Conservation (phyloP, 2,797 vertebrate genomes). For the Neosalanx taihuensis region DNA sequence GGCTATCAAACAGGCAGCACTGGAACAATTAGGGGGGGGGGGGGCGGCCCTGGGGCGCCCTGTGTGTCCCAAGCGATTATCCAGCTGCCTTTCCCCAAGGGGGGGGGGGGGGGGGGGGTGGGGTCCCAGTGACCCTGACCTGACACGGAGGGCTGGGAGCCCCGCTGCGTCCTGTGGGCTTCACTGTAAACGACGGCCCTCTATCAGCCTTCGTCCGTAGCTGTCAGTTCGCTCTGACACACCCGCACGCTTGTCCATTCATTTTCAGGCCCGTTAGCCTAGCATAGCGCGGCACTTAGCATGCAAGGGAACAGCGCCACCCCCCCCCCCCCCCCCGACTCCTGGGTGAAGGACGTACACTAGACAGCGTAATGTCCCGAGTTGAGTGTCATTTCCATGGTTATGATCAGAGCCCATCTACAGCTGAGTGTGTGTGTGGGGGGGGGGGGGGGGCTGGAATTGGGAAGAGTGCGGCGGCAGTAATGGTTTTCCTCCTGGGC, state of each 20-base stretch:
- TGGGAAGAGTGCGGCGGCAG: conserved; percentile 27
- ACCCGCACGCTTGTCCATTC: conserved; percentile 49
- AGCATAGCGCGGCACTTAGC: conserved; percentile 37
- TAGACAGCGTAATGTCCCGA: conserved; percentile 48
- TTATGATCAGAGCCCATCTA: conserved; percentile 54
- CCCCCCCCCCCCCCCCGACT: not conserved
- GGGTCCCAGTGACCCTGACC: conserved; percentile 54
- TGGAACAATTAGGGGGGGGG: conserved; percentile 47
- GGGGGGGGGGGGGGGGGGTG: conserved; percentile 57
- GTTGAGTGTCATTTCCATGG: conserved; percentile 48
- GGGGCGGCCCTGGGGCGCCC: conserved; percentile 17
- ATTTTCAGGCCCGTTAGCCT: conserved; percentile 24
- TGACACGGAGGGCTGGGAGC: conserved; percentile 16
- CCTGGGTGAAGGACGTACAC: conserved; percentile 48
- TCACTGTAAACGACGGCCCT: conserved; percentile 61
- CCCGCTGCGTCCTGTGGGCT: conserved; percentile 61
- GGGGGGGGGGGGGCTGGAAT: conserved; percentile 22
- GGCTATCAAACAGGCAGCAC: conserved; percentile 35
- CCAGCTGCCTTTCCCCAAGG: conserved; percentile 39
- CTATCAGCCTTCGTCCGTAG: conserved; percentile 52
- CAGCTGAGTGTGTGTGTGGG: conserved; percentile 32
- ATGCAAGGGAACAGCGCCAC: conserved; percentile 29
- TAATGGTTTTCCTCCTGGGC: conserved; percentile 62
- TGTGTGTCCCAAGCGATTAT: conserved; percentile 37
- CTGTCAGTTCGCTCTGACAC: conserved; percentile 33